Evolutionary conservation across 2,888 invertebrate genomes (phyloP), one percentile per base, ranked within the genome.

Genomic region (Hypsopygia costalis): DNA sequence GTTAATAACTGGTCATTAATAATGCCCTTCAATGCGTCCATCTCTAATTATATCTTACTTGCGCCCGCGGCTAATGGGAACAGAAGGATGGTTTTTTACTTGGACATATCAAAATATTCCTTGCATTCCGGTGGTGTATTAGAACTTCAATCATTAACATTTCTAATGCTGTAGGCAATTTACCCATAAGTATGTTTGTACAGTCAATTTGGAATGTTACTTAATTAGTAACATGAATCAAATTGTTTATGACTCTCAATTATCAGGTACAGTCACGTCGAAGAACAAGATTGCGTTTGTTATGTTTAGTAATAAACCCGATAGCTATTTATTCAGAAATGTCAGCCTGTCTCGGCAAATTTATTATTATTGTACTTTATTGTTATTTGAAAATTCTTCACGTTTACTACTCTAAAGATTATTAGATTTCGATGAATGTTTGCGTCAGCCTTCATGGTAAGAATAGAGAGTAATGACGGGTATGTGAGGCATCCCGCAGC

Each of bases 381-480:
- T 28, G 28, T 46, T 46, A 37, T 47, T 36, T 31, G 34, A 43
- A 29, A 25, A 21, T 37, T 47, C 31, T 28, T 36, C 31, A 34
- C 28, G 21, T 25, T 16, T 16, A 16, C 38, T 1, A 20, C 9
- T 11, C 10, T 2, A 36, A 39, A 34, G 32, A 25, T 43, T 37
- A 33, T 43, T 44, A 40, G 39, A 38, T 34, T 38, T 37, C 46
- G 38, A 44, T 48, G 45, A 42, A 42, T 40, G 41, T 4, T 16
- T 16, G 8, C 40, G 41, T 16, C 16, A 16, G 31, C 44, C 43
- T 40, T 31, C 34, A 30, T 25, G 29, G 32, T 46, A 51, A 58
- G 54, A 58, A 67, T 62, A 58, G 58, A 55, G 44, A 64, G 61
- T 63, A 58, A 55, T 62, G 53, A 56, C 49, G 52, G 52, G 47